Evolutionary conservation across 2,888 invertebrate genomes (phyloP).

Genomic region (Tetranychus piercei): DNA sequence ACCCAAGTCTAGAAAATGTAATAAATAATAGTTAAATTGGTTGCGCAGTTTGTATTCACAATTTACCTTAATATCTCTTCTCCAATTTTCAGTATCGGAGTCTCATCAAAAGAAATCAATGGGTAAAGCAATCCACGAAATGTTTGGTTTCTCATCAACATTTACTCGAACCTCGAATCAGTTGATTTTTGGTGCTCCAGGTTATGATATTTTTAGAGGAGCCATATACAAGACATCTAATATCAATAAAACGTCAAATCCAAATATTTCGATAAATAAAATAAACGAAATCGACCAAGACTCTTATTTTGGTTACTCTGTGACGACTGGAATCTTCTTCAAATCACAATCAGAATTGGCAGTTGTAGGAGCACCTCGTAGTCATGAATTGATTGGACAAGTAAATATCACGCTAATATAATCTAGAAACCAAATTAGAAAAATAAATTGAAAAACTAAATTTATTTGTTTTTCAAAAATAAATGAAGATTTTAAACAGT

Average conservation of each 20-base stretch:
- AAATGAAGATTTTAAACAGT: no score
- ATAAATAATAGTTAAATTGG: neutral
- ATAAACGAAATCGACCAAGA: neutral
- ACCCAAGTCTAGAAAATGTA: neutral
- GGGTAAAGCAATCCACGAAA: neutral
- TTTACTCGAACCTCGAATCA: neutral
- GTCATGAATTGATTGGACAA: neutral
- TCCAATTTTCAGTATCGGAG: neutral
- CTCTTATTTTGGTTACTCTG: neutral
- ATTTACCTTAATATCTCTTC: neutral
- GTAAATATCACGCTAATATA: neutral
- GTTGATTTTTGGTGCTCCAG: neutral
- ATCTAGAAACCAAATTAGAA: neutral
- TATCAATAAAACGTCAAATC: neutral
- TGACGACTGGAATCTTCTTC: neutral
- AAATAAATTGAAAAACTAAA: neutral
- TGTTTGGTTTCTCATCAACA: neutral
- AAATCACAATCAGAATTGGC: neutral
- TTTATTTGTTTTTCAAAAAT: no score
- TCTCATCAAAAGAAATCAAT: neutral
- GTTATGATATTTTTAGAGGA: neutral
- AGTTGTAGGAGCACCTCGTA: neutral
- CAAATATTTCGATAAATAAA: neutral
- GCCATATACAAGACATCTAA: neutral
- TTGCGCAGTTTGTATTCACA: neutral